Evolutionary conservation across 2,113 vertebrate genomes (phyloP).

Genomic region (Fukomys damarensis): DNA sequence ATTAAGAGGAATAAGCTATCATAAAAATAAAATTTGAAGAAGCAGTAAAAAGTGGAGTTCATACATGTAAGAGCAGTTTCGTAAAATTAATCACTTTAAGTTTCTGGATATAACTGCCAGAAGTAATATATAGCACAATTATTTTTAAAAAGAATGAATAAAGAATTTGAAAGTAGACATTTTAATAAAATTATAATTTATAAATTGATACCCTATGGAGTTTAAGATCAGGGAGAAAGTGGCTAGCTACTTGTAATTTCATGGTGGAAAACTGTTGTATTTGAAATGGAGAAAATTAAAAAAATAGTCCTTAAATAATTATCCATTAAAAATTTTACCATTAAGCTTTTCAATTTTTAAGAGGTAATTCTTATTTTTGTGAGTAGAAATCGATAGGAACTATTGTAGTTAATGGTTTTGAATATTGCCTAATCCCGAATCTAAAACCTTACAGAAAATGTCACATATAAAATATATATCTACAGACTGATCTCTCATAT

Average conservation of each 20-base stretch:
- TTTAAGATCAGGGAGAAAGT: background rate
- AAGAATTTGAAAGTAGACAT: background rate
- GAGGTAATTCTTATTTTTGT: slow-evolving; percentile 5
- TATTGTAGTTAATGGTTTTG: background rate
- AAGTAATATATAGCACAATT: background rate
- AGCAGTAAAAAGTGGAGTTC: background rate
- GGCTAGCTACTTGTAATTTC: background rate
- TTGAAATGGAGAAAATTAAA: background rate
- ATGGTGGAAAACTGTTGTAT: background rate
- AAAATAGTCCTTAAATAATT: background rate
- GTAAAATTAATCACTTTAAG: slow-evolving; percentile 40
- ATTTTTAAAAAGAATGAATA: slow-evolving; percentile 7
- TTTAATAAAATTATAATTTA: slow-evolving; percentile 2
- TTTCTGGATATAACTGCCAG: background rate
- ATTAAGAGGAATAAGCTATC: background rate
- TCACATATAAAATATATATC: background rate
- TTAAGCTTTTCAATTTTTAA: slow-evolving; percentile 8
- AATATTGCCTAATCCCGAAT: background rate
- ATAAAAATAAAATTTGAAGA: slow-evolving; percentile 33
- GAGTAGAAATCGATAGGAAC: background rate
- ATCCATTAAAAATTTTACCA: background rate
- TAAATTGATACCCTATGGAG: background rate
- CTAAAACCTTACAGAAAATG: background rate
- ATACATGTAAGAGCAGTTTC: background rate
- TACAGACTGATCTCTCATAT: background rate